Percentiles rank a stretch among this genome's conserved stretches.
phyloP scores from a whole-genome alignment of 2,113 vertebrate genomes.

The Australoheros scitulus region DNA sequence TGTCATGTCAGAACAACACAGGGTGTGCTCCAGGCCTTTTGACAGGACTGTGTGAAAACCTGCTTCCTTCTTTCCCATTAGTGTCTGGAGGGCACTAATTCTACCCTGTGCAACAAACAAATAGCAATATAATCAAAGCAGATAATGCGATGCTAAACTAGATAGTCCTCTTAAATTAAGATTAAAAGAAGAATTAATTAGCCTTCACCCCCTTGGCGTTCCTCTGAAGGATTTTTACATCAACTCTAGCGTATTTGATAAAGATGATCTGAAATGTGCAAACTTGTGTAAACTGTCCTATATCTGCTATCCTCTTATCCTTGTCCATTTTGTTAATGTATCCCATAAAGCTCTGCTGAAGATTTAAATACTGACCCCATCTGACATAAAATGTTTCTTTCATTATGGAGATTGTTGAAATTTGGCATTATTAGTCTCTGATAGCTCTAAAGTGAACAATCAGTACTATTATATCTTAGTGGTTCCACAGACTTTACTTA shows the following conservation, averaged over 20 bases:
- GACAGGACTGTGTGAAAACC: slow-evolving; percentile 22
- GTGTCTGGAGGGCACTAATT: slow-evolving; percentile 11
- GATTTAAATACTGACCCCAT: neutral
- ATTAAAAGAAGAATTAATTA: neutral
- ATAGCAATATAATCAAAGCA: neutral
- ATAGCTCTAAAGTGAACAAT: too few relatives aligned
- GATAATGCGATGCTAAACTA: neutral
- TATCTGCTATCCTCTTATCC: neutral
- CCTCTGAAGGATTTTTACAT: neutral
- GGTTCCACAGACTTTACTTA: too few relatives aligned
- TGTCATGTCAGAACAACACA: slow-evolving; percentile 48
- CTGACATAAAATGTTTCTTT: too few relatives aligned
- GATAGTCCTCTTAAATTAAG: neutral
- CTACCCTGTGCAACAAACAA: neutral
- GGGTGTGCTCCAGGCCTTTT: slow-evolving; percentile 8
- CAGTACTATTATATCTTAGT: too few relatives aligned
- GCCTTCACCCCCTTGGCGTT: neutral
- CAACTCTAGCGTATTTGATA: neutral
- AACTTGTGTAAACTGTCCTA: neutral
- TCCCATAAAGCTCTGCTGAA: neutral
- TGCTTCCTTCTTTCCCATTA: slow-evolving; percentile 17
- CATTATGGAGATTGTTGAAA: too few relatives aligned
- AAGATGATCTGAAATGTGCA: neutral
- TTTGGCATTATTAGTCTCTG: too few relatives aligned
- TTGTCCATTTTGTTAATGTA: neutral